Evolutionary conservation across 2,797 vertebrate species (phyloP), one percentile per base, ranked within the genome.

Genomic region (Heliangelus exortis): DNA sequence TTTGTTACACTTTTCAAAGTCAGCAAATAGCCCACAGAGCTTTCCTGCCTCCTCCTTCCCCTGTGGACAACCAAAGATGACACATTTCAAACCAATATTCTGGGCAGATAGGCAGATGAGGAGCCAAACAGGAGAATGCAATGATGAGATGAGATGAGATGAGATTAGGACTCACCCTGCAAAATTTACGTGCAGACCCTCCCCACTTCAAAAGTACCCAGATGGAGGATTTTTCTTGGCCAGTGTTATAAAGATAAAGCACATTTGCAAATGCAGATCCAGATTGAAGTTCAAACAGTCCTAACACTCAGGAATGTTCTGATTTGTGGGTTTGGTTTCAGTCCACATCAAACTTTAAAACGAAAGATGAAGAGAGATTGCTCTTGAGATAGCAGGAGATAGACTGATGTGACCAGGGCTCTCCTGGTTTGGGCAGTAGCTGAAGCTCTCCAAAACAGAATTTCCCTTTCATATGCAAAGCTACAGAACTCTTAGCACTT

Each of bases 391-490:
- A 91, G 48, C 48, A 10, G 55, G 66, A 31, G 73, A 79, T 59
- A 51, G 80, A 78, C 1, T n/a, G 91, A 86, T 91, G 90, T 33
- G 26, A 80, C 71, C 71, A 73, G 43, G 71, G 54, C 34, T 84
- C 39, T 77, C 3, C 7, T 2, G 12, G 45, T 78, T 54, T 12
- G 43, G 78, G 87, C 76, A 75, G 89, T 65, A 94, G 87, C 89
- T 51, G 69, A 80, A 89, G 80, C 53, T 51, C 80, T 88, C 77
- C 4, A 36, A 84, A 91, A 22, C 54, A 68, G 78, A 78, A 51
- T 86, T 94, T 95, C 83, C 77, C 83, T 92, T 84, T 84, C 74
- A 51, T 68, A 43, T 83, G 73, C 87, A 91, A 86, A 95, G 80
- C 83, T 93, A 39, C n/a, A 26, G 76, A 92, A 79, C 94, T 51